Evolutionary conservation across 2,888 invertebrate genomes (phyloP).

Genomic region (Clusia tigrina): DNA sequence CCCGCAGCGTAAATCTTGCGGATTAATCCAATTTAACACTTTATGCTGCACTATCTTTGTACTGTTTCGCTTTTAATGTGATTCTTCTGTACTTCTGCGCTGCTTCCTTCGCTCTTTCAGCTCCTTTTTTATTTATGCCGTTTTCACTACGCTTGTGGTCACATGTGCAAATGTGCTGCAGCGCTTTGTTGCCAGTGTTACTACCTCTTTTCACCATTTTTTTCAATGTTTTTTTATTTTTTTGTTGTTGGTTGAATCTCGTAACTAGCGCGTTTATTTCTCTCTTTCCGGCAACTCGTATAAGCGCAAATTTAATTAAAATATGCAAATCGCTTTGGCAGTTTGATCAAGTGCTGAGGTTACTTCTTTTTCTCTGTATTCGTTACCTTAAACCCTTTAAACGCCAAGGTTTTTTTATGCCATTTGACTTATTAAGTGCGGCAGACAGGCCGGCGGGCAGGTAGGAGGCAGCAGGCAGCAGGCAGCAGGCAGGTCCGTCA

Average conservation of each 20-base stretch:
- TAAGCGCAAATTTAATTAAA: conserved; percentile 64
- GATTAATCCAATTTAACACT: conserved; percentile 63
- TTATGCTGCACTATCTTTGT: conserved; percentile 50
- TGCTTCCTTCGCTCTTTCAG: too few relatives aligned
- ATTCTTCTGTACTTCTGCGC: neutral
- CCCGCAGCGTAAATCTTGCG: conserved; percentile 62
- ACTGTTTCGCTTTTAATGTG: conserved; percentile 35
- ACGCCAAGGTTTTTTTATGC: neutral
- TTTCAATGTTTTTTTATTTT: conserved; percentile 3
- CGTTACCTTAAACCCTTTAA: neutral
- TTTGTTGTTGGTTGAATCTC: conserved; percentile 15
- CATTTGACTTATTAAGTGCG: neutral
- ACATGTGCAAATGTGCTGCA: conserved; percentile 46
- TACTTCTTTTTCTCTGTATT: conserved; percentile 25
- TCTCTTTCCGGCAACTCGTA: conserved; percentile 37
- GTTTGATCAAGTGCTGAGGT: conserved; percentile 63
- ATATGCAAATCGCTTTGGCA: conserved; percentile 64
- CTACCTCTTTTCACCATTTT: neutral
- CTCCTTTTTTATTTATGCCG: conserved; percentile 26
- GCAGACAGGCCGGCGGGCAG: neutral
- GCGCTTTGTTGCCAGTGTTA: conserved; percentile 29
- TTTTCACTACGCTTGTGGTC: conserved; percentile 54
- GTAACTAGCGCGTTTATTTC: conserved; percentile 37
- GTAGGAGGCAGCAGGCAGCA: neutral
- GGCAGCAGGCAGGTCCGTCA: neutral